Base-by-base conservation (phyloP, 2,888 invertebrate species). In the Liopterus haemorrhoidalis region DNA sequence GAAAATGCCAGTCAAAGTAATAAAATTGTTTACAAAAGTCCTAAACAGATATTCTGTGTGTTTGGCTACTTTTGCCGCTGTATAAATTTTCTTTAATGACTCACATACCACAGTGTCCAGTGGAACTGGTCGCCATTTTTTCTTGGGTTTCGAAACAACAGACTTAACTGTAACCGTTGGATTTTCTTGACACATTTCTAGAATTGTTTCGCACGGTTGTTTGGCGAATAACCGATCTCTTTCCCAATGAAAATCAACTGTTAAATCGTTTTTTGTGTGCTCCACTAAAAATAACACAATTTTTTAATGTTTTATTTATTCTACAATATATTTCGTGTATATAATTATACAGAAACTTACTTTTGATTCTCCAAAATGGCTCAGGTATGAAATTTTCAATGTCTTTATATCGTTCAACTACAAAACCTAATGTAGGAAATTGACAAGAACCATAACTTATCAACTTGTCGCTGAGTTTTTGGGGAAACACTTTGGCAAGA, bases 361-460 rank as follows among this genome's bases (percentile, higher is more conserved):
- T 83, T 78, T 80, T 84, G 33, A 99, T 78, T 68, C 90, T 95
- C 97, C 99, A 99, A 71, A 97, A 99, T 3, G 81, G 75, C 69
- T 99, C 96, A 0, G 90, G 73, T 5, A 94, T 78, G 69, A 99
- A 99, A 51, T 80, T 81, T 64, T 93, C 85, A 33, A 93, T 84
- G 16, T 92, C 90, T 62, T 92, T 82, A 64, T 88, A 97, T 39
- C 99, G 76, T 66, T 99, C 95, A 0, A 95, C 97, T n/a, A 99
- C 96, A 76, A 99, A 99, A 2, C 99, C 99, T n/a, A 99, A 72
- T 0, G 99, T 99, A 4, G 99, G 99, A 67, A 99, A 97, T 69
- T 99, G 99, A 63, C 99, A 99, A 46, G 93, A 94, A 2, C 99
- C 99, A 66, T 99, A 99, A 67, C 96, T 97, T 33, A 99, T 85